Evolutionary conservation across 1,140 invertebrate genomes (phyloP).

Genomic region (Pseudomyrmex pallidus): DNA sequence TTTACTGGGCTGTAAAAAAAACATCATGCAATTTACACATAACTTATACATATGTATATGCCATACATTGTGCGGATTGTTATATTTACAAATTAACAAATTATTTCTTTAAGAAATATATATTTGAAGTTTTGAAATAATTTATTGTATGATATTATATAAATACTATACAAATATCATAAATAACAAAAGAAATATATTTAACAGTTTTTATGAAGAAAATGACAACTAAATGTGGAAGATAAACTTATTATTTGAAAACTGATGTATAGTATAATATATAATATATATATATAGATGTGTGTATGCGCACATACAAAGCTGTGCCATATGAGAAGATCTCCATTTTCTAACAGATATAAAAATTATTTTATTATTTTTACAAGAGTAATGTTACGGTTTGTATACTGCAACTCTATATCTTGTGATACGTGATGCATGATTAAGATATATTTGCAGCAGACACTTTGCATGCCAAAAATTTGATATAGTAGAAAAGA

Average conservation of each 20-base stretch:
- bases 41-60: neutral
- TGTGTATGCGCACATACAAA: neutral
- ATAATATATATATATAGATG: neutral
- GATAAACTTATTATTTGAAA: too few species aligned
- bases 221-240: neutral
- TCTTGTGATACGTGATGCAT: neutral
- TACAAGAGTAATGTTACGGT: conserved; percentile 20
- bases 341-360: conserved; percentile 8
- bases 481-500: conserved; percentile 13
- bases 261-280: neutral
- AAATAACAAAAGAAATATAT: neutral
- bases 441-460: conserved; percentile 25
- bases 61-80: neutral
- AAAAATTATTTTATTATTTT: conserved; percentile 37
- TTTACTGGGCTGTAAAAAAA: conserved; percentile 31
- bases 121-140: conserved; percentile 18
- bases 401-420: conserved; percentile 3
- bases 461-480: conserved; percentile 33
- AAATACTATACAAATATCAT: conserved; percentile 14
- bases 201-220: conserved; percentile 8
- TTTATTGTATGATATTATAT: conserved; percentile 9
- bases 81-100: conserved; percentile 32
- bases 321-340: conserved; percentile 2
- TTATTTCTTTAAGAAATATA: conserved; percentile 20
- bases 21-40: conserved; percentile 28